A percentile compares a stretch with the other conserved stretches of the same genome.
Evolutionary conservation across 2,113 vertebrate species (phyloP).

Genomic region (Crotalus horridus): DNA sequence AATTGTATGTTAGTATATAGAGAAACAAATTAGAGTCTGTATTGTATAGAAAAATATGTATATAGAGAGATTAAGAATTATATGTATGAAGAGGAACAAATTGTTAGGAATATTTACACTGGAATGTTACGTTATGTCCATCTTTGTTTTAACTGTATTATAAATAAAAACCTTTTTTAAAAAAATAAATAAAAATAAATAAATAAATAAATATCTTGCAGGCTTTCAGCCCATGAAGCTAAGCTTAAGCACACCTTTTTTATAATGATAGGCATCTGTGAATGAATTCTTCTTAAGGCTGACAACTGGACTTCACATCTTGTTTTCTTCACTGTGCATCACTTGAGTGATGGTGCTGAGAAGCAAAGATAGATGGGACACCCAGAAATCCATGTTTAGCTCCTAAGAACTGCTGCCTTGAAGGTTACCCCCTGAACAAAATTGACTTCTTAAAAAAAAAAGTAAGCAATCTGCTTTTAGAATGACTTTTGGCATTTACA

Average conservation of each 20-base stretch:
- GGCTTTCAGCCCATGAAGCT: conserved; percentile 27
- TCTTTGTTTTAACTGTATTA: too few relatives aligned
- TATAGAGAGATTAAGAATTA: too few relatives aligned
- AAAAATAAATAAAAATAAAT: too few relatives aligned
- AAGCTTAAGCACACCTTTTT: conserved; percentile 48
- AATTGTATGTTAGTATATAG: too few relatives aligned
- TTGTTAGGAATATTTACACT: too few relatives aligned
- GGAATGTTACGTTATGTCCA: too few relatives aligned
- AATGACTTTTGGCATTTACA: background rate
- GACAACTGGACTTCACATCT: conserved; percentile 17
- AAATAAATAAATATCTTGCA: conserved; percentile 23
- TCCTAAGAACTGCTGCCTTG: conserved; percentile 22
- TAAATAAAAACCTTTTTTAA: too few relatives aligned
- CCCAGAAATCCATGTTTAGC: conserved; percentile 32
- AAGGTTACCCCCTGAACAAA: conserved; percentile 7
- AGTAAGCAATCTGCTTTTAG: conserved; percentile 7
- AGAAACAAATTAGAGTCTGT: too few relatives aligned
- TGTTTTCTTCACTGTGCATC: conserved; percentile 12
- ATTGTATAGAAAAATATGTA: too few relatives aligned
- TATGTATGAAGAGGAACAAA: too few relatives aligned
- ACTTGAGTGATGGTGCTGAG: background rate
- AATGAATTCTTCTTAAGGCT: conserved; percentile 44
- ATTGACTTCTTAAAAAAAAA: background rate
- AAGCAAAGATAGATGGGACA: conserved; percentile 28
- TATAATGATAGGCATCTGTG: conserved; percentile 28